Evolutionary conservation across 2,113 vertebrate genomes (phyloP).

Genomic region (Monarcha castaneiventris): DNA sequence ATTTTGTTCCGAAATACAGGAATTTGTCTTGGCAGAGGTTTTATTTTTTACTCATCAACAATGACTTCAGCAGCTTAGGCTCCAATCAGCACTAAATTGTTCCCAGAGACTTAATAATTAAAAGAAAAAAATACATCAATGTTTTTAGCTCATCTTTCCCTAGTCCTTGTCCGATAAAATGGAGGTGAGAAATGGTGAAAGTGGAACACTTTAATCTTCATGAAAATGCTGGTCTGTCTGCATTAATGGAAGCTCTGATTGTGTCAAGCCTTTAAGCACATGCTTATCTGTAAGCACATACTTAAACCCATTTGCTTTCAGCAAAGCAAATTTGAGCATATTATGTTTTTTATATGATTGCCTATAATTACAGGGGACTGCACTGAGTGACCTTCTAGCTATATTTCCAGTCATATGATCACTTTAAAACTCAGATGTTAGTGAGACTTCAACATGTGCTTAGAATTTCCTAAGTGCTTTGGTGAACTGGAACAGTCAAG

Average conservation of each 20-base stretch:
- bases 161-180: neutral
- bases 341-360: conserved; percentile 65
- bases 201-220: conserved; percentile 18
- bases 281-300: conserved; percentile 64
- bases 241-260: conserved; percentile 21
- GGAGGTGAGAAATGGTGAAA: neutral
- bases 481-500: conserved; percentile 43
- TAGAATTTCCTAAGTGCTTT: conserved; percentile 52
- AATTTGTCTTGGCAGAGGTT: neutral
- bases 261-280: conserved; percentile 51
- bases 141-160: neutral
- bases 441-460: conserved; percentile 46
- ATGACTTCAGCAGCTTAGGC: neutral
- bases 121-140: neutral
- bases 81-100: neutral
- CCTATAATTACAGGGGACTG: conserved; percentile 55
- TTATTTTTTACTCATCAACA: neutral
- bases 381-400: conserved; percentile 52
- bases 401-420: conserved; percentile 61
- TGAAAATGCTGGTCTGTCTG: conserved; percentile 1
- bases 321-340: conserved; percentile 61
- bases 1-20: neutral
- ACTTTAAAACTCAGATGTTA: conserved; percentile 57
- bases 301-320: conserved; percentile 64
- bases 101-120: neutral